Evolutionary conservation across 2,888 invertebrate genomes (phyloP).

Genomic region (Leuctra nigra): DNA sequence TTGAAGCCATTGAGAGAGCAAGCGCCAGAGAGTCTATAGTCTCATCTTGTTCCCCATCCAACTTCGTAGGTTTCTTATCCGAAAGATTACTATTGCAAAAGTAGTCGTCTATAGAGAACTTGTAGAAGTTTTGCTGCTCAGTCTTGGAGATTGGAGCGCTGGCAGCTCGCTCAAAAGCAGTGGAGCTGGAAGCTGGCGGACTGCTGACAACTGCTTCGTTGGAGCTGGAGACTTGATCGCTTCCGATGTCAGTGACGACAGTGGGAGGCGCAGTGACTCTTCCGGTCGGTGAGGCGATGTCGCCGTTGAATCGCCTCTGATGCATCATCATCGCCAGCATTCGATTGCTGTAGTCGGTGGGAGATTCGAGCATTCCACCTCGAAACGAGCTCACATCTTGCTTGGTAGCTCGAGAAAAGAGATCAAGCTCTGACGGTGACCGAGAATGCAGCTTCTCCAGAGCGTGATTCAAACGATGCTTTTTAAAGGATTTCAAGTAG

Average conservation of each 20-base stretch:
- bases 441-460: slow-evolving; percentile 69
- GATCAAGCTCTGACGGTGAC: slow-evolving; percentile 26
- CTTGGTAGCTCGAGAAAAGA: slow-evolving; percentile 21
- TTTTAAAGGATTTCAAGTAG: slow-evolving; percentile 84
- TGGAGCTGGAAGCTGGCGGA: slow-evolving; percentile 32
- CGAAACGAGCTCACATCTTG: slow-evolving; percentile 22
- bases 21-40: slow-evolving; percentile 62
- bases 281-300: slow-evolving; percentile 23
- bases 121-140: slow-evolving; percentile 29
- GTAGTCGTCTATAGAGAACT: slow-evolving; percentile 30
- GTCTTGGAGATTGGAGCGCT: slow-evolving; percentile 26
- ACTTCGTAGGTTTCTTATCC: slow-evolving; percentile 50
- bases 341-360: slow-evolving; percentile 25
- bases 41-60: slow-evolving; percentile 59
- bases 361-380: slow-evolving; percentile 23
- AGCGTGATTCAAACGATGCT: slow-evolving; percentile 81
- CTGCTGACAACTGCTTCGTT: slow-evolving; percentile 49
- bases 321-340: slow-evolving; percentile 24
- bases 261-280: slow-evolving; percentile 37
- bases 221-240: slow-evolving; percentile 63
- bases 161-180: slow-evolving; percentile 22
- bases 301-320: slow-evolving; percentile 25
- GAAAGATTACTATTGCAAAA: slow-evolving; percentile 32
- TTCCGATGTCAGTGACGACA: slow-evolving; percentile 38
- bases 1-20: slow-evolving; percentile 34